Conservation (phyloP, 2,113 vertebrate genomes). For the Nannobrachium achirus region DNA sequence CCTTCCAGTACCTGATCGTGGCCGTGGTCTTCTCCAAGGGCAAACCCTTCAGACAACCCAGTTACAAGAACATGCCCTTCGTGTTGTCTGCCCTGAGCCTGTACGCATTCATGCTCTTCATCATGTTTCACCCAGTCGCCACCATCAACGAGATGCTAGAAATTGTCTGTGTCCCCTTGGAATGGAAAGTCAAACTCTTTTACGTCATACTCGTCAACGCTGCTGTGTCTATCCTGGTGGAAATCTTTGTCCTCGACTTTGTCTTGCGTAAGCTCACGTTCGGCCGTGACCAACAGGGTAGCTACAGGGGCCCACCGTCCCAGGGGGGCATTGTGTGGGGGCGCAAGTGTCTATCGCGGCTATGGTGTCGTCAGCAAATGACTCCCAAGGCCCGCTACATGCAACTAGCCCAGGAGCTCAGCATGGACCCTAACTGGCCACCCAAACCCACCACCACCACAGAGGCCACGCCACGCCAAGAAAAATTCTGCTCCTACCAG, state of each 20-base stretch:
- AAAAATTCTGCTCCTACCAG: slow-evolving; percentile 85
- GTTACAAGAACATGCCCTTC: slow-evolving; percentile 12
- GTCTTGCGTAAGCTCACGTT: too few relatives aligned
- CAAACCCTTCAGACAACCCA: slow-evolving; percentile 26
- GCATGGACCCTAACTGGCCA: slow-evolving; percentile 95
- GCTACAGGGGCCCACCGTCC: slow-evolving; percentile 6
- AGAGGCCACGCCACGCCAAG: slow-evolving; percentile 86
- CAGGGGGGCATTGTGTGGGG: slow-evolving; percentile 80
- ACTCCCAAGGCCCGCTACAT: slow-evolving; percentile 93
- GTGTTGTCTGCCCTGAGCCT: too few relatives aligned
- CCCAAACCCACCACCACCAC: slow-evolving; percentile 95
- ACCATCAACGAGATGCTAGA: too few relatives aligned
- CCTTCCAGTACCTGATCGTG: slow-evolving; percentile 38
- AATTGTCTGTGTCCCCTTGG: too few relatives aligned
- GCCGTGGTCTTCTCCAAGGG: slow-evolving; percentile 37
- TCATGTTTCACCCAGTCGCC: too few relatives aligned
- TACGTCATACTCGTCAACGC: too few relatives aligned
- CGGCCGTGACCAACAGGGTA: too few relatives aligned
- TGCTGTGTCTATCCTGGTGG: too few relatives aligned
- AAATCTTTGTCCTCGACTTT: too few relatives aligned
- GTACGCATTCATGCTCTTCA: too few relatives aligned
- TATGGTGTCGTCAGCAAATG: slow-evolving; percentile 79
- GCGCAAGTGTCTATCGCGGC: slow-evolving; percentile 77
- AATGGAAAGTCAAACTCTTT: too few relatives aligned
- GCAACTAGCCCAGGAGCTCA: slow-evolving; percentile 94